A percentile compares a stretch with the other conserved stretches of the same genome.
Conservation (phyloP, 2,113 vertebrate species). For the Clarias macrocephalus region DNA sequence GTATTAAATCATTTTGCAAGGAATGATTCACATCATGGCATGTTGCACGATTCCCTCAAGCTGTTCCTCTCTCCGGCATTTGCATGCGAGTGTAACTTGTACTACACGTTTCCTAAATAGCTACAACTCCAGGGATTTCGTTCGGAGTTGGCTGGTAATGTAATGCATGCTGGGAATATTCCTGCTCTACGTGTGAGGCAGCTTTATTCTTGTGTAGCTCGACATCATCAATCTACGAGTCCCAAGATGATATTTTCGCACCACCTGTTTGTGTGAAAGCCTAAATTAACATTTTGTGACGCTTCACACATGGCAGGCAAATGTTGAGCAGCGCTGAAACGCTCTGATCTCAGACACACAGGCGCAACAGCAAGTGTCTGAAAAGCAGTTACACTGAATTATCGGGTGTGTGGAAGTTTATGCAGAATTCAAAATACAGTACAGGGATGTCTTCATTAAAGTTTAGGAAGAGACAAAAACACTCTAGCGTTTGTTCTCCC, state of each 20-base stretch:
- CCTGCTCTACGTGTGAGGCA: constrained; percentile 24
- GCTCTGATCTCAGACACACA: not conserved
- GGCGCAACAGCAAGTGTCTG: not conserved
- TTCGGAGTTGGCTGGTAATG: not conserved
- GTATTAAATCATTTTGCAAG: constrained; percentile 1
- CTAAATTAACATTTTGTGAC: constrained; percentile 11
- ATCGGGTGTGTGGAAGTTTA: not conserved
- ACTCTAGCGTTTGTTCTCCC: not conserved
- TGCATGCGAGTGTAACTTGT: not conserved
- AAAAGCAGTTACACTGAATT: not conserved
- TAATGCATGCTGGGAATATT: not conserved
- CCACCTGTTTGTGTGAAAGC: constrained; percentile 10
- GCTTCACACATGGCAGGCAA: constrained; percentile 64
- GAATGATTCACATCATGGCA: constrained; percentile 12
- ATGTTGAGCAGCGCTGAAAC: constrained; percentile 54
- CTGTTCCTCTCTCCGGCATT: not conserved
- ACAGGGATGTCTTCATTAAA: not conserved
- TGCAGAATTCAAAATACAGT: not conserved
- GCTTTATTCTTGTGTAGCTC: constrained; percentile 58
- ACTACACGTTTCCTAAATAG: not conserved
- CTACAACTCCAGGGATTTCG: not conserved
- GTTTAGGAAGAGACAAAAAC: not conserved
- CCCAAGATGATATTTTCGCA: constrained; percentile 49
- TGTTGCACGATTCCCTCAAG: constrained; percentile 3
- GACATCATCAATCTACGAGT: constrained; percentile 44